Evolutionary conservation across 2,113 vertebrate genomes (phyloP).

Genomic region (Murina feae): DNA sequence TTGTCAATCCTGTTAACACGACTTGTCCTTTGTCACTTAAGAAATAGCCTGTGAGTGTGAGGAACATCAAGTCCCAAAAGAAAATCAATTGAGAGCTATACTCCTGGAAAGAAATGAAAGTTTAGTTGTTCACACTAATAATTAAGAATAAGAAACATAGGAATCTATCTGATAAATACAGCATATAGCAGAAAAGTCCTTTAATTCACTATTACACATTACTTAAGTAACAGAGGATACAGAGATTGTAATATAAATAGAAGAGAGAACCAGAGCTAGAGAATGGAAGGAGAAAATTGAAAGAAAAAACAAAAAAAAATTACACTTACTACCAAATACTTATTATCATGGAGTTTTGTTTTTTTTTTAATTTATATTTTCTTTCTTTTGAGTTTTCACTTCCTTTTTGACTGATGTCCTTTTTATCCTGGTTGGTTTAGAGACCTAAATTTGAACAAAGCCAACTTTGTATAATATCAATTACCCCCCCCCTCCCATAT

Average conservation of each 20-base stretch:
- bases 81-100: background rate
- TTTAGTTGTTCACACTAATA: background rate
- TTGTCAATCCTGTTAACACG: background rate
- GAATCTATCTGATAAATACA: background rate
- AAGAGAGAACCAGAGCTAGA: background rate
- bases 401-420: background rate
- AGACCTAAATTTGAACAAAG: background rate
- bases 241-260: background rate
- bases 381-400: background rate
- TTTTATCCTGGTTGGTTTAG: background rate
- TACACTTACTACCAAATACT: background rate
- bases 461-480: background rate
- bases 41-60: background rate
- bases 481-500: background rate
- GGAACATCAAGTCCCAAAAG: background rate
- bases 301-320: background rate
- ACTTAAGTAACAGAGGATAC: background rate
- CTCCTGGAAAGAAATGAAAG: background rate
- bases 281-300: background rate
- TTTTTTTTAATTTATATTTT: background rate
- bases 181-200: background rate
- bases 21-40: background rate
- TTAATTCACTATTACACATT: background rate
- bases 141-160: background rate
- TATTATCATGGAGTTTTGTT: background rate